These are phyloP conservation scores for Phaenicophaeus curvirostris DNA, from an alignment of 2,797 vertebrate species.

Conservation along the genomic window DNA sequence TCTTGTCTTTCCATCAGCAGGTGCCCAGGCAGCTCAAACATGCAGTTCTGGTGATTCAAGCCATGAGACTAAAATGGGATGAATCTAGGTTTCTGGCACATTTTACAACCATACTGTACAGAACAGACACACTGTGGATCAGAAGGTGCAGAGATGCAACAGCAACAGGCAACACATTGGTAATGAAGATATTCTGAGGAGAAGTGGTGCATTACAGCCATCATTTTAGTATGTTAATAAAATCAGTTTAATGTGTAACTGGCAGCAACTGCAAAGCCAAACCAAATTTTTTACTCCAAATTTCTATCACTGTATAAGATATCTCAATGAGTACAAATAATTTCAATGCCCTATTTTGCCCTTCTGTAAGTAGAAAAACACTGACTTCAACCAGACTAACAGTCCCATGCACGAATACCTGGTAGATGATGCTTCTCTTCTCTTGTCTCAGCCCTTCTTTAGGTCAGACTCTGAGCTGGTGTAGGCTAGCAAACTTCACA, in stretches of 20 bases:
- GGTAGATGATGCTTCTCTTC: neutral
- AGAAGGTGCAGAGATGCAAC: neutral
- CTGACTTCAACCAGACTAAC: neutral
- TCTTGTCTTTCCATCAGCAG: neutral
- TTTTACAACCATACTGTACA: neutral
- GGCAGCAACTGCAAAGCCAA: neutral
- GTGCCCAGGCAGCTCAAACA: neutral
- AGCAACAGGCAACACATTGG: neutral
- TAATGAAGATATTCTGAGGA: neutral
- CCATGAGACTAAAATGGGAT: neutral
- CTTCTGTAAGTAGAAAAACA: neutral
- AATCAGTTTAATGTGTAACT: neutral
- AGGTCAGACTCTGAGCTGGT: neutral
- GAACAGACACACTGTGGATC: neutral
- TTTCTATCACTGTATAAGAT: neutral
- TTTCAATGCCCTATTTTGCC: neutral
- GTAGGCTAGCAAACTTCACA: neutral
- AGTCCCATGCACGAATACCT: rapidly evolving
- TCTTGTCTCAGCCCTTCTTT: neutral
- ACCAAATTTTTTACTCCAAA: neutral
- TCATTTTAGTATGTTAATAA: neutral
- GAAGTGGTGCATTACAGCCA: neutral
- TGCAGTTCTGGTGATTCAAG: neutral
- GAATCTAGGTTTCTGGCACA: neutral
- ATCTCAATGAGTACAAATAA: neutral